Percentiles rank a stretch among this genome's conserved stretches.
phyloP scores from a whole-genome alignment of 2,888 invertebrate genomes.

The Glaucopsyche alexis region DNA sequence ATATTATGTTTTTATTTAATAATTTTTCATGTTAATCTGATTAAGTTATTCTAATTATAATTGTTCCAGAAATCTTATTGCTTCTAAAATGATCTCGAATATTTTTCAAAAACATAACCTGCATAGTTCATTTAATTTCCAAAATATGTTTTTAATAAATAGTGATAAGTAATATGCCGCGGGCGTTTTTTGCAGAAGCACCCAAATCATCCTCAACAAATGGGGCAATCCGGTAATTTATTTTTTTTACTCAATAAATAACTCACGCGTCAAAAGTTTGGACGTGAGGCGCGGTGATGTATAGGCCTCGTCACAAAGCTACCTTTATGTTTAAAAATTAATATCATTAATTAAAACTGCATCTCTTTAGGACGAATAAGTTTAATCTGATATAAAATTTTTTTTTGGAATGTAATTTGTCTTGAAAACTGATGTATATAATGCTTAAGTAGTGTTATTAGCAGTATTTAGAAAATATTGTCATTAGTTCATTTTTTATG shows the following conservation, averaged over 20 bases:
- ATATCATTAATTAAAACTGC: slow-evolving; percentile 43
- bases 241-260: slow-evolving; percentile 79
- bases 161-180: slow-evolving; percentile 41
- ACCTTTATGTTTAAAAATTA: slow-evolving; percentile 62
- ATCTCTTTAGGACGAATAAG: slow-evolving; percentile 50
- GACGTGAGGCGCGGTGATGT: slow-evolving; percentile 67
- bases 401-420: background rate
- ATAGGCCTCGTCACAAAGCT: slow-evolving; percentile 72
- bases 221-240: slow-evolving; percentile 77
- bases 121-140: background rate
- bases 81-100: background rate
- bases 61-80: no score
- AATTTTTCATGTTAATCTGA: no score
- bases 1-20: no score
- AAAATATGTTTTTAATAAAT: slow-evolving; percentile 33
- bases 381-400: background rate
- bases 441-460: no score
- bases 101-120: background rate
- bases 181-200: slow-evolving; percentile 71
- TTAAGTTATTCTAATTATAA: no score
- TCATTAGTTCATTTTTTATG: no score
- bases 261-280: slow-evolving; percentile 77
- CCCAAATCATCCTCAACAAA: slow-evolving; percentile 77
- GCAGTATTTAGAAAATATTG: no score
- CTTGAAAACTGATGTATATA: background rate